Evolutionary conservation across 2,797 vertebrate genomes (phyloP), one percentile per base, ranked within the genome.

Genomic region (Erethizon dorsatum): DNA sequence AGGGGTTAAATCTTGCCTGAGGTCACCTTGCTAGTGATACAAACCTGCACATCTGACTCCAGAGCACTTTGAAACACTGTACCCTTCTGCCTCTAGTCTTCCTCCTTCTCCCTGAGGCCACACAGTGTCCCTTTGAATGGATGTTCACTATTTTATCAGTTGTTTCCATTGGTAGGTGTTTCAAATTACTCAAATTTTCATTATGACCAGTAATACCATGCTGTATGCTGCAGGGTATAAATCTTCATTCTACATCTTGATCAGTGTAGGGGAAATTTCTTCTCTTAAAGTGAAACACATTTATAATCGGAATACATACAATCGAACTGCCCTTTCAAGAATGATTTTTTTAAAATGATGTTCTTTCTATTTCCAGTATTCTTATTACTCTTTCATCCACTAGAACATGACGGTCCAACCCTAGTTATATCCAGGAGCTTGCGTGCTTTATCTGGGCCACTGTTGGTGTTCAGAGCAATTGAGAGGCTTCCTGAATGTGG

Each of bases 51-150:
- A 0, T 12, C 57, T 63, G 15, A 75, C 54, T 79, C 41, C 1
- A 1, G 54, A 41, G 45, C 28, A 2, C 33, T 2, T 17, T 20
- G 11, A 7, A 12, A 20, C n/a, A 14, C 15, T 1, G 1, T 14
- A 45, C 7, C 9, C 26, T 82, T 31, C 33, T 24, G 33, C 13
- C 41, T 78, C 37, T 52, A 1, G 1, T 26, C 50, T 13, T 0
- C 33, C 24, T 77, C 41, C 18, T 56, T 50, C 41, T 65, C 61
- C 71, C 73, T 6, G 17, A 37, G 31, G 69, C 37, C 26, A 61
- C 28, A 1, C 52, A 9, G 2, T 0, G 0, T 26, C 80, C 73
- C 47, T 18, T 0, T 7, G 26, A 80, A 65, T 20, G n/a, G 45
- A 52, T 50, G 56, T 6, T 52, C 50, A n/a, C 33, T 71, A 63